Base-by-base conservation (phyloP, 2,797 vertebrate genomes). In the Peromyscus attwateri region DNA sequence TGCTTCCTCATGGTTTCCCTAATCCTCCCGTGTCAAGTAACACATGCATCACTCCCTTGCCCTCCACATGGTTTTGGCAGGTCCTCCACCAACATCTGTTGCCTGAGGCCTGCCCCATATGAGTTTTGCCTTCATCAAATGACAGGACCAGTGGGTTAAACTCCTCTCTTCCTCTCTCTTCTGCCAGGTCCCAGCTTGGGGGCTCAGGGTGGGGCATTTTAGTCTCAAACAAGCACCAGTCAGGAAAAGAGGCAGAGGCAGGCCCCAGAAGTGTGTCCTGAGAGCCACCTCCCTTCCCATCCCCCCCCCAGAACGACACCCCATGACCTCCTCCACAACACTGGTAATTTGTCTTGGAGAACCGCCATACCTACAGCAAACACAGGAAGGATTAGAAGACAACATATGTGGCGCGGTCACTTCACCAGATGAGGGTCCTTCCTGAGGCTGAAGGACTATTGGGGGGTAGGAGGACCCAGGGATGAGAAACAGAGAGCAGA, bases 301-400 rank as follows among this genome's bases (percentile, higher is more conserved):
- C n/a, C 60, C 95, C 76, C 92, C 96, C 31, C 0, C 66, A 68
- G 82, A 94, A 95, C 6, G 80, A 93, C 76, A 31, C 76, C 97
- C 81, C 70, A 0, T 95, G 93, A 96, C 95, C 68, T n/a, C 94
- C 97, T 71, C 94, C 4, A 71, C 95, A 97, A 87, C 97, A 96
- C 14, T 95, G 66, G 95, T 68, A 95, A 97, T 96, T 98, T 89
- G 88, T 92, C 96, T 98, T 97, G 97, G 97, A 98, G 91, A 21
- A 1, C 19, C 76, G 97, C 97, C 95, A 89, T 94, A 85, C 90
- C 97, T 98, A 97, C 97, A 98, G 97, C 97, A 96, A 98, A 97
- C 97, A 95, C 96, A 97, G 97, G 95, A 96, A 97, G 96, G 96
- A 94, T 97, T 91, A 97, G 96, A 60, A 73, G 68, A 66, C 75